These are phyloP conservation scores for Mythimna albipuncta DNA, from an alignment of 2,888 invertebrate species.

Conservation along the genomic window DNA sequence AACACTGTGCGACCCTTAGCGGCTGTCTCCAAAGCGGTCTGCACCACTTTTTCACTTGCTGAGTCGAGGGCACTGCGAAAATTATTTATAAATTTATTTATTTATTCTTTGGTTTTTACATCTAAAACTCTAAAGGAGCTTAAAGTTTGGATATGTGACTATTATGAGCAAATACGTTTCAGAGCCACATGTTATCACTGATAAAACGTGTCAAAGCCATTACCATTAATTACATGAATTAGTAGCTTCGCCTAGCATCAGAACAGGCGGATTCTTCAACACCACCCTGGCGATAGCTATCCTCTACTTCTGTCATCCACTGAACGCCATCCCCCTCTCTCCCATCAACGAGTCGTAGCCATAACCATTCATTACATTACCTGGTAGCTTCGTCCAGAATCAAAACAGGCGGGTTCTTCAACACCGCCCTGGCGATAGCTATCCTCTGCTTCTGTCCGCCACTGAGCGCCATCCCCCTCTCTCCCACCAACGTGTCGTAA, in stretches of 20 bases:
- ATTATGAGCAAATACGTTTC: too few species aligned
- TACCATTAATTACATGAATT: slow-evolving; percentile 89
- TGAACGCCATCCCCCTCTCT: slow-evolving; percentile 97
- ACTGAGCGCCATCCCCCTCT: slow-evolving; percentile 97
- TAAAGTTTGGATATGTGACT: too few species aligned
- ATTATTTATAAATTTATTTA: not conserved
- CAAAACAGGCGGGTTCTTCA: slow-evolving; percentile 97
- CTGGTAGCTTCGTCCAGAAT: slow-evolving; percentile 98
- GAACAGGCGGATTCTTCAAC: slow-evolving; percentile 96
- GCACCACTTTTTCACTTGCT: slow-evolving; percentile 97
- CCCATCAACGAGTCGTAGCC: slow-evolving; percentile 97
- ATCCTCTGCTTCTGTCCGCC: slow-evolving; percentile 99
- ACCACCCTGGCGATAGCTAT: slow-evolving; percentile 98
- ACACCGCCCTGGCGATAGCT: slow-evolving; percentile 97
- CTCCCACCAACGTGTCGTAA: slow-evolving; percentile 96
- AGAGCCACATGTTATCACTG: too few species aligned
- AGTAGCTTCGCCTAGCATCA: slow-evolving; percentile 98
- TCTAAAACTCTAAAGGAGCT: too few species aligned
- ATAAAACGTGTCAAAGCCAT: slow-evolving; percentile 81
- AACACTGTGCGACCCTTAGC: slow-evolving; percentile 96
- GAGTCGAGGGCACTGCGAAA: slow-evolving; percentile 96
- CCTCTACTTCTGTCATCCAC: slow-evolving; percentile 98
- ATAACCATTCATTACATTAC: slow-evolving; percentile 82
- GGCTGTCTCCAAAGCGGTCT: slow-evolving; percentile 96
- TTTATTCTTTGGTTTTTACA: too few species aligned